phyloP scores from a whole-genome alignment of 2,888 invertebrate species.

The Crocallis elinguaria region DNA sequence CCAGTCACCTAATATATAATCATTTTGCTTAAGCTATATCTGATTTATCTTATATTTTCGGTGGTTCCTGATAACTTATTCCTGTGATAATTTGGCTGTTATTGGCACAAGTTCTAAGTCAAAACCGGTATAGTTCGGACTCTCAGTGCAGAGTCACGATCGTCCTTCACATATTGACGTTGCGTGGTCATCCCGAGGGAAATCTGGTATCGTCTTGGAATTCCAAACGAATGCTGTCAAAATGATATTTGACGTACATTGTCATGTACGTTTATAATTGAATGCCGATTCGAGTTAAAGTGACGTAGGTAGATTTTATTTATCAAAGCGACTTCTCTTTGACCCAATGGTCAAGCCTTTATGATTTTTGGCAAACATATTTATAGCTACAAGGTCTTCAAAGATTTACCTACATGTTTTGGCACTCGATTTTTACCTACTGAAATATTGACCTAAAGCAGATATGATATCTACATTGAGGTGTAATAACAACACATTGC shows the following conservation, averaged over 20 bases:
- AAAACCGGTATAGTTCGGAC: constrained; percentile 2
- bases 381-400: background rate
- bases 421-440: background rate
- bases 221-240: constrained; percentile 44
- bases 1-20: no score
- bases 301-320: no score
- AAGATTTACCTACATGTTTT: background rate
- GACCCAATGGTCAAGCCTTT: no score
- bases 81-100: background rate
- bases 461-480: background rate
- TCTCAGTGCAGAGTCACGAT: constrained; percentile 4
- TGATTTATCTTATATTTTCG: no score
- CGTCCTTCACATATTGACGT: constrained; percentile 14
- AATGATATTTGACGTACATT: constrained; percentile 27
- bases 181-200: constrained; percentile 42
- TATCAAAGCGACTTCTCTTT: no score
- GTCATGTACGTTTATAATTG: background rate
- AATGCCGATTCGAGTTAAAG: no score
- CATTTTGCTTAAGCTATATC: no score
- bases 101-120: background rate
- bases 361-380: no score
- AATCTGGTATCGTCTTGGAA: constrained; percentile 49
- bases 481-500: background rate
- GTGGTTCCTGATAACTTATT: no score
- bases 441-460: background rate